Base-by-base conservation (phyloP, 2,888 invertebrate genomes). In the Campopleginae sp. region DNA sequence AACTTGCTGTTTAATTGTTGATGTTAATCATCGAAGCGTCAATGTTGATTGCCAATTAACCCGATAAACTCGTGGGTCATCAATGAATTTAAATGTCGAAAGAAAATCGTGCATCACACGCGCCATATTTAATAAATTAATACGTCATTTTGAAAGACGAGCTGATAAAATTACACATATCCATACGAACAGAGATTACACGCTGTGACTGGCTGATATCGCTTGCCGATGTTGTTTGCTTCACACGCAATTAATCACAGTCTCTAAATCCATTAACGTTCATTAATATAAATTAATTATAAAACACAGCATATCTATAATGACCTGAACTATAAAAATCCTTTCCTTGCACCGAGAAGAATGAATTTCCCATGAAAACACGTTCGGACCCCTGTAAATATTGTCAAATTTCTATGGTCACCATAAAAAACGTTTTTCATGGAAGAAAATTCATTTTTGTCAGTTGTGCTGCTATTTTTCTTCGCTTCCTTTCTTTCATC, bases 161-260 rank as follows among this genome's bases (percentile, higher is more conserved):
- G 38, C 6, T 58, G 61, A 65, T 42, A n/a, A 54, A 72, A 51
- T 65, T 23, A 10, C 10, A 65, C 23, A 54, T 33, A 80, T 65
- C 63, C 23, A 83, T 72, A 63, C 78, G 19, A 65, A 82, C 87
- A 89, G 87, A 87, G 80, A 87, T 86, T 85, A 84, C 74, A 85
- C 84, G 89, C 90, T 90, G 85, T 87, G 88, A 91, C 90, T 89
- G 90, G 90, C 91, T 91, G 90, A 91, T 91, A 89, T 92, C 90
- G 91, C 92, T 92, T 92, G 90, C 91, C 91, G 90, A 89, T 92
- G 91, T 91, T 90, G 87, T 87, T 88, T 86, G 86, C 78, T 84
- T 89, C 72, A 85, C 85, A 85, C 87, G 87, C 87, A 80, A 82
- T 85, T 79, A 76, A 80, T 88, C 71, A 79, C 86, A n/a, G 76